phyloP scores from a whole-genome alignment of 2,113 vertebrate species.

The Aspiorhynchus laticeps region DNA sequence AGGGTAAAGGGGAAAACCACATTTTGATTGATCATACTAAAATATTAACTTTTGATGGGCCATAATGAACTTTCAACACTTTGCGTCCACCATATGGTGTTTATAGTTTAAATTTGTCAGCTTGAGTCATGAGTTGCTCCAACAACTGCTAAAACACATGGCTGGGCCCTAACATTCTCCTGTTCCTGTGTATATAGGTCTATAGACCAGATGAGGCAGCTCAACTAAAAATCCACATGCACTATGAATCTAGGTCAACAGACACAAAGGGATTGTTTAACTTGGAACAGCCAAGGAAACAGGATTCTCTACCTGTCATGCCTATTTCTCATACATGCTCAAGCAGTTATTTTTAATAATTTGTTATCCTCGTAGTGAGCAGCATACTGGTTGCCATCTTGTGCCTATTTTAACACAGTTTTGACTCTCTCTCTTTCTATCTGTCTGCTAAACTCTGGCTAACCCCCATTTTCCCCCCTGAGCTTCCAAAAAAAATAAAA shows the following conservation, averaged over 20 bases:
- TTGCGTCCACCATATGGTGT: not conserved
- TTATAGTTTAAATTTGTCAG: not conserved
- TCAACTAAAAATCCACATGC: not conserved
- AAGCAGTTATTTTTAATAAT: not conserved
- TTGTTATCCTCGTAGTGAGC: not conserved
- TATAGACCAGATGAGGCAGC: constrained; percentile 1
- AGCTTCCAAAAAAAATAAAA: not conserved
- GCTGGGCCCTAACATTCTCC: not conserved
- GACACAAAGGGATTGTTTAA: constrained; percentile 2
- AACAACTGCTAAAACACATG: constrained; percentile 16
- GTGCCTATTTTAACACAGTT: not conserved
- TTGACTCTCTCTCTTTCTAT: not conserved
- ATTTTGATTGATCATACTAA: no score
- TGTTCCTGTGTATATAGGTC: not conserved
- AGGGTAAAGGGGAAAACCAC: no score
- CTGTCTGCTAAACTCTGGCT: not conserved
- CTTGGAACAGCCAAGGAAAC: not conserved
- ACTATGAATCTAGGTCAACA: constrained; percentile 25
- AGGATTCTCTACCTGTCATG: not conserved
- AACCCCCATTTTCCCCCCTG: not conserved
- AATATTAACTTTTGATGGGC: not conserved
- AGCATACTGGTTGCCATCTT: not conserved
- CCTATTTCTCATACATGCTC: not conserved
- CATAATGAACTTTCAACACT: not conserved
- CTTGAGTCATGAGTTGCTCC: not conserved